Base-by-base conservation (phyloP, 2,888 invertebrate genomes). In the Phaedon cochleariae region DNA sequence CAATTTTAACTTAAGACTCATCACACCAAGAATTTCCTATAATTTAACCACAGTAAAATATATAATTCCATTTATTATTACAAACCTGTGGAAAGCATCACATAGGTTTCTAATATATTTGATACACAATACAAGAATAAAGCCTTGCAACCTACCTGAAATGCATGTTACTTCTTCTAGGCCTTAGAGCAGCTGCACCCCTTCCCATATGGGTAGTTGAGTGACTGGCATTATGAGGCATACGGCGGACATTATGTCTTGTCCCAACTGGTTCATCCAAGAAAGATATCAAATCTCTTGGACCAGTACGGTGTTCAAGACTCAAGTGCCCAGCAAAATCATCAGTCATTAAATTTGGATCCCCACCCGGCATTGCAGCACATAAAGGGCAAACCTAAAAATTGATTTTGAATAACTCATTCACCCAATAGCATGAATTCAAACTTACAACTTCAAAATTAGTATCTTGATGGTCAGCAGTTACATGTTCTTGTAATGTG, bases 311-410 rank as follows among this genome's bases (percentile, higher is more conserved):
- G 86, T 98, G 98, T 84, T 98, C 97, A 76, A 97, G 86, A 69
- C 95, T 93, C 80, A 98, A 90, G 88, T 98, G 98, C 78, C 95
- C 94, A 74, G 96, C 93, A 86, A 98, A 96, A 87, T 98, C 98
- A 86, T 98, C 97, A 71, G 97, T 97, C 85, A 97, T 95, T 82
- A 96, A 91, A 87, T 98, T 98, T 68, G 97, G 97, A 84, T 98
- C 98, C 60, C 97, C 97, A 72, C 97, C 97, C 41, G 97, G 96
- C 86, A 95, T 89, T 69, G 97, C 94, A 69, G 98, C 98, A 86
- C 98, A 98, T 59, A 98, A 92, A 72, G 98, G 98, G 85, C 98
- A 98, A 64, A 98, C 96, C 90, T 97, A 80, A 85, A 65, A 18
- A 60, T 41, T 10, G 15, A n/a, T 59, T 17, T 20, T 1, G 37